Evolutionary conservation across 1,140 invertebrate genomes (phyloP).

Genomic region (Conus betulinus): DNA sequence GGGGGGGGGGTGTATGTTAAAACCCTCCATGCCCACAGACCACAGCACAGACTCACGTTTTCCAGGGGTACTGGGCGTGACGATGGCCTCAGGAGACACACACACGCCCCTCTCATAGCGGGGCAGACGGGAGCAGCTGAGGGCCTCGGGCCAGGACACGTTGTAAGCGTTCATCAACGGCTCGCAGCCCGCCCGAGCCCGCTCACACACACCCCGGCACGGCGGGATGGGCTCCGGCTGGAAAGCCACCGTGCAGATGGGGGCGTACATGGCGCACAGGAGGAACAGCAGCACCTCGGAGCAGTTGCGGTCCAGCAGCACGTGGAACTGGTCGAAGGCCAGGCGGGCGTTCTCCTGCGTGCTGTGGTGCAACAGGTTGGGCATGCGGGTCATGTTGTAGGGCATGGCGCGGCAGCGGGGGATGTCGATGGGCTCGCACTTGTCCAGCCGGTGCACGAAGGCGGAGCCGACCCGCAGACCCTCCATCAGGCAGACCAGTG

Average conservation of each 20-base stretch:
- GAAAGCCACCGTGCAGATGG: conserved; percentile 69
- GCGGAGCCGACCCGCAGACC: neutral
- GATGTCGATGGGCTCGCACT: conserved; percentile 71
- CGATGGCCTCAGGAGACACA: conserved; percentile 69
- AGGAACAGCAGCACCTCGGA: conserved; percentile 70
- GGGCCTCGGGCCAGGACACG: conserved; percentile 66
- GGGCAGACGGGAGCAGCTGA: conserved; percentile 66
- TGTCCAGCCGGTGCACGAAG: conserved; percentile 53
- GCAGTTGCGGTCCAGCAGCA: conserved; percentile 66
- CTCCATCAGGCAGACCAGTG: neutral
- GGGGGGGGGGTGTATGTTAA: no score
- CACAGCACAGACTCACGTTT: neutral
- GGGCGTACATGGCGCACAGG: conserved; percentile 71
- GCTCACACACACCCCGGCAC: conserved; percentile 68
- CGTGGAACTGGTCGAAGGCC: conserved; percentile 68
- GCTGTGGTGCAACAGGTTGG: conserved; percentile 73
- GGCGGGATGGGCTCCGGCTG: conserved; percentile 69
- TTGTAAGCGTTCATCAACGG: conserved; percentile 69
- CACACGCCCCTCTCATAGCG: conserved; percentile 70
- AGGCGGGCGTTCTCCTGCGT: conserved; percentile 72
- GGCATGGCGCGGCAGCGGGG: conserved; percentile 72
- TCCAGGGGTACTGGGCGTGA: conserved; percentile 49
- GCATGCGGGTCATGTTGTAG: conserved; percentile 74
- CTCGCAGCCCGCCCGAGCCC: conserved; percentile 67
- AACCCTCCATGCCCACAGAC: neutral